phyloP scores from a whole-genome alignment of 1,140 invertebrate species.

The Drosophila leontia region DNA sequence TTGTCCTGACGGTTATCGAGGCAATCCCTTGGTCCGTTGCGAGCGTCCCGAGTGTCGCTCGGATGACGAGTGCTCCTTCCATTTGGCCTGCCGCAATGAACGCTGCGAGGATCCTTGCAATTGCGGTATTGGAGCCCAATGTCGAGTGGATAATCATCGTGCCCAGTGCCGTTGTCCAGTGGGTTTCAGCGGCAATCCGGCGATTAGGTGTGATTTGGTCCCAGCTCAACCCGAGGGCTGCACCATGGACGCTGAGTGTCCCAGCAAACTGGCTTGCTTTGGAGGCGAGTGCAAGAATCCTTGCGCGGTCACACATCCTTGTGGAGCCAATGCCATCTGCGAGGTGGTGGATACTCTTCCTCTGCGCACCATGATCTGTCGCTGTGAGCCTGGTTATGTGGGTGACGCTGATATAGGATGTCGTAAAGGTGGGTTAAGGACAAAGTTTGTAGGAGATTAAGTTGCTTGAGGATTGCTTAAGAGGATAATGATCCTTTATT shows the following conservation, averaged over 20 bases:
- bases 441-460: neutral
- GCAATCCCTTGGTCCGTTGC: slow-evolving; percentile 91
- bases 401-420: slow-evolving; percentile 94
- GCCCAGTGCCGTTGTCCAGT: slow-evolving; percentile 93
- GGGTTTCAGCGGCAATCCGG: slow-evolving; percentile 92
- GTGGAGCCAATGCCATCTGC: slow-evolving; percentile 92
- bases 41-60: slow-evolving; percentile 91
- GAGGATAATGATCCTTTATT: neutral
- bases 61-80: slow-evolving; percentile 90
- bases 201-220: slow-evolving; percentile 88
- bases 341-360: slow-evolving; percentile 93
- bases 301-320: slow-evolving; percentile 91
- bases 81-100: slow-evolving; percentile 90
- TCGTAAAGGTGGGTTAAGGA: slow-evolving; percentile 86
- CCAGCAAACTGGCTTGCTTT: slow-evolving; percentile 93
- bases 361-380: slow-evolving; percentile 94
- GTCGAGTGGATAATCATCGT: slow-evolving; percentile 91
- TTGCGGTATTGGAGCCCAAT: slow-evolving; percentile 89
- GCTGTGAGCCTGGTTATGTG: slow-evolving; percentile 91
- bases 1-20: slow-evolving; percentile 90
- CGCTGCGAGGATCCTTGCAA: slow-evolving; percentile 93
- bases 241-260: slow-evolving; percentile 92
- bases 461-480: neutral
- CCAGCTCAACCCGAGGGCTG: slow-evolving; percentile 89
- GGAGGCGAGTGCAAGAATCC: slow-evolving; percentile 92